Evolutionary conservation across 2,888 invertebrate species (phyloP).

Genomic region (Sympetrum striolatum): DNA sequence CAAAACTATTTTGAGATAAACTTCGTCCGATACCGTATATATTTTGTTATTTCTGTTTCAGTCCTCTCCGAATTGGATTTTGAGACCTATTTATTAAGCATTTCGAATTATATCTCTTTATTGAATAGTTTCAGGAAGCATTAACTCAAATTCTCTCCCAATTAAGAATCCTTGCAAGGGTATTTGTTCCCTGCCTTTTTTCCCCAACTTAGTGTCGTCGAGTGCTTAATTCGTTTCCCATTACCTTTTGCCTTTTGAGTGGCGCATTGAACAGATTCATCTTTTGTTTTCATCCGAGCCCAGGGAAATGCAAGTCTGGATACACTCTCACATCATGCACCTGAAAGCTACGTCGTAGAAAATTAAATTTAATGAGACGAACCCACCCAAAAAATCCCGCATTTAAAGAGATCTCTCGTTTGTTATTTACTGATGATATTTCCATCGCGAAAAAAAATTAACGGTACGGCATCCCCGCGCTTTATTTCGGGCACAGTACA

Average conservation of each 20-base stretch:
- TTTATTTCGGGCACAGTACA: neutral
- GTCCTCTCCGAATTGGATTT: no score
- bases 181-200: no score
- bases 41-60: no score
- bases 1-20: no score
- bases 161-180: no score
- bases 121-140: no score
- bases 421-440: neutral
- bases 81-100: no score
- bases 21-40: no score
- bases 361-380: neutral
- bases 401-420: neutral
- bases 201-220: no score
- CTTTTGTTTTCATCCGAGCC: neutral
- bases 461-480: neutral
- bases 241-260: neutral
- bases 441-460: neutral
- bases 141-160: no score
- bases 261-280: neutral
- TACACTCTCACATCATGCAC: neutral
- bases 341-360: neutral
- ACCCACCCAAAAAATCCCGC: neutral
- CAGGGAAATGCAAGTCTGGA: neutral
- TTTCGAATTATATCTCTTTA: no score
- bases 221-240: neutral